These are phyloP conservation scores for Amphiprion ocellaris DNA, from an alignment of 2,113 vertebrate genomes.

Conservation along the genomic window DNA sequence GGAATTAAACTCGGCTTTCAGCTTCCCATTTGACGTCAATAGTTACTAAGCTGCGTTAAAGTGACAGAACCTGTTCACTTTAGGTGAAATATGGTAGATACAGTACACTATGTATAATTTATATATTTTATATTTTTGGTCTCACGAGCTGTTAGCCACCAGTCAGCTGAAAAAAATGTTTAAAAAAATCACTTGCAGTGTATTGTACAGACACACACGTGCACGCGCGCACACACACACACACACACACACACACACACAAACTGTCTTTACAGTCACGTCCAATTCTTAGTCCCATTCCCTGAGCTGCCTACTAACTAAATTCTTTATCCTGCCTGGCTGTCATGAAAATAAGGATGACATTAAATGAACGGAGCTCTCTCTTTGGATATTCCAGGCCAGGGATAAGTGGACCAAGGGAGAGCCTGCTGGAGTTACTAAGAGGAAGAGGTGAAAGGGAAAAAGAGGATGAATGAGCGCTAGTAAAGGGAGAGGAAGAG, in stretches of 20 bases:
- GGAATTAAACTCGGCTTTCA: background rate
- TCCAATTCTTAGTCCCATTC: conserved; percentile 51
- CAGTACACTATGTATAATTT: conserved; percentile 4
- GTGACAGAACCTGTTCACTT: background rate
- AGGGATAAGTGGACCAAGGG: conserved; percentile 26
- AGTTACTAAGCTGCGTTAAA: background rate
- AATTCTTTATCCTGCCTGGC: conserved; percentile 55
- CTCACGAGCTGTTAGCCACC: background rate
- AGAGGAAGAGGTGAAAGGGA: conserved; percentile 42
- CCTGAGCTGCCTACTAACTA: conserved; percentile 67
- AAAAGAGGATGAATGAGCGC: conserved; percentile 30
- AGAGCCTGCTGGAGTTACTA: conserved; percentile 23
- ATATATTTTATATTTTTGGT: conserved; percentile 9
- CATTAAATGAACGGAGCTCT: conserved; percentile 65
- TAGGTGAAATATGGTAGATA: conserved; percentile 21
- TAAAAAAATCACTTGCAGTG: conserved; percentile 3
- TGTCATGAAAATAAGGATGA: conserved; percentile 67
- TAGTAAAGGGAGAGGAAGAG: background rate
- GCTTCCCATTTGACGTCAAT: background rate
- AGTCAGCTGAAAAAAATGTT: conserved; percentile 11
- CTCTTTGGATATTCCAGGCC: conserved; percentile 66
- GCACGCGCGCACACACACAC: background rate
- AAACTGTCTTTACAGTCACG: conserved; percentile 45
- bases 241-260: conserved; percentile 9
- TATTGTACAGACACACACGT: background rate